Base-by-base conservation (phyloP, 2,113 vertebrate genomes). In the Amia ocellicauda region DNA sequence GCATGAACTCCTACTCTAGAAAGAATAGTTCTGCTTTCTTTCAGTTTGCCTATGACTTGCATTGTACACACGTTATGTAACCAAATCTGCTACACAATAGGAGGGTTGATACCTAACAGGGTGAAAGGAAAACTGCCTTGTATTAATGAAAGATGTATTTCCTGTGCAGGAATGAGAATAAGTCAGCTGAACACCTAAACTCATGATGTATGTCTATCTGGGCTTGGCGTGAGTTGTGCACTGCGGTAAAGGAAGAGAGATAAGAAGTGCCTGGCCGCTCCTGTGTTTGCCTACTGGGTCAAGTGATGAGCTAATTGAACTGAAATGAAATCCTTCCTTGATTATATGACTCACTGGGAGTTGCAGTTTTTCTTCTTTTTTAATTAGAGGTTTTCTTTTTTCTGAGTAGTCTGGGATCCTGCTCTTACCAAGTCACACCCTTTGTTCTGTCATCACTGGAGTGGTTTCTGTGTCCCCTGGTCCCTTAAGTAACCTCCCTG, bases 381-480 rank as follows among this genome's bases (percentile, higher is more conserved):
- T n/a, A n/a, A n/a, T n/a, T n/a, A n/a, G n/a, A 58, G 36, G 42
- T n/a, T n/a, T 41, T 59, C 42, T 10, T 42, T 43, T 58, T 42
- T 42, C 23, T 36, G 31, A 36, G 57, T 19, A 41, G 42, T 26
- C 36, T 40, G 16, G 13, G 8, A 14, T 1, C 31, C 26, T 36
- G 31, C 5, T 36, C 11, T 36, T 36, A 36, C 31, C 31, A 36
- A 36, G 31, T 36, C 31, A 36, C 31, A 36, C 31, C 31, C 31
- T 36, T 36, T 36, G 5, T 36, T 36, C 31, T 36, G 31, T 36
- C 31, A 36, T 36, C 31, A 10, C 31, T 36, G 11, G 31, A 36
- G 11, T 36, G 31, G 11, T 36, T 36, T 36, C 31, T 36, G 31
- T 36, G 11, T 36, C 31, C 31, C 31, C 31, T 36, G 31, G 31